These are phyloP conservation scores for Asbolus verrucosus DNA, from an alignment of 1,140 invertebrate genomes.

Conservation along the genomic window DNA sequence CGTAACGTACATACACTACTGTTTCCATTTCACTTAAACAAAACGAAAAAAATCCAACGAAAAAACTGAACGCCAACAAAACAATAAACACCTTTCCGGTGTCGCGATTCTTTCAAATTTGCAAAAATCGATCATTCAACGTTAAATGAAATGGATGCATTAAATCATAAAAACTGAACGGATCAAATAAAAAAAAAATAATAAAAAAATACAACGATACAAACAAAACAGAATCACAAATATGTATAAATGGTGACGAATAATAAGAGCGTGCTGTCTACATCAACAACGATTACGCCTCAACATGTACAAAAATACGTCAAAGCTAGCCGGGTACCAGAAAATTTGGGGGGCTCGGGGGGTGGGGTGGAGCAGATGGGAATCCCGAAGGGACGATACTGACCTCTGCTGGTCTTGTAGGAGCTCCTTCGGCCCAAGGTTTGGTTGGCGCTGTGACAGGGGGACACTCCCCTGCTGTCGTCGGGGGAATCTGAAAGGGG, in stretches of 20 bases:
- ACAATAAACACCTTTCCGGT: too few species aligned
- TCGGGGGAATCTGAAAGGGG: slow-evolving; percentile 81
- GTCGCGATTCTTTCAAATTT: too few species aligned
- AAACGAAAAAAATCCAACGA: slow-evolving; percentile 21
- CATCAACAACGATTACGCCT: slow-evolving; percentile 17
- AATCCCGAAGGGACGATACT: slow-evolving; percentile 60
- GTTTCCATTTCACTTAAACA: slow-evolving; percentile 55
- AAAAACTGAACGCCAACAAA: slow-evolving; percentile 12
- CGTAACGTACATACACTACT: slow-evolving; percentile 71
- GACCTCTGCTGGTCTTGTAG: slow-evolving; percentile 88
- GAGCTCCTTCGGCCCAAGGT: slow-evolving; percentile 81
- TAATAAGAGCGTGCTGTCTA: slow-evolving; percentile 41
- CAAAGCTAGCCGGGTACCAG: slow-evolving; percentile 40
- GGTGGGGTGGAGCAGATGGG: background rate
- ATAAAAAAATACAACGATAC: slow-evolving; percentile 31
- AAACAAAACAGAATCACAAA: too few species aligned
- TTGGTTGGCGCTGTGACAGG: slow-evolving; percentile 75
- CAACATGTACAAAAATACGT: slow-evolving; percentile 35
- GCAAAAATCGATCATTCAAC: too few species aligned
- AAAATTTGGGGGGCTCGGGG: background rate
- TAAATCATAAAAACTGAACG: slow-evolving; percentile 25
- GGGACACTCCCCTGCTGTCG: slow-evolving; percentile 80
- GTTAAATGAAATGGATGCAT: slow-evolving; percentile 38
- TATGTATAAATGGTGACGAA: slow-evolving; percentile 19
- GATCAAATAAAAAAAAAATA: slow-evolving; percentile 5